Evolutionary conservation across 2,797 vertebrate genomes (phyloP).

Genomic region (Chloroceryle amazona): DNA sequence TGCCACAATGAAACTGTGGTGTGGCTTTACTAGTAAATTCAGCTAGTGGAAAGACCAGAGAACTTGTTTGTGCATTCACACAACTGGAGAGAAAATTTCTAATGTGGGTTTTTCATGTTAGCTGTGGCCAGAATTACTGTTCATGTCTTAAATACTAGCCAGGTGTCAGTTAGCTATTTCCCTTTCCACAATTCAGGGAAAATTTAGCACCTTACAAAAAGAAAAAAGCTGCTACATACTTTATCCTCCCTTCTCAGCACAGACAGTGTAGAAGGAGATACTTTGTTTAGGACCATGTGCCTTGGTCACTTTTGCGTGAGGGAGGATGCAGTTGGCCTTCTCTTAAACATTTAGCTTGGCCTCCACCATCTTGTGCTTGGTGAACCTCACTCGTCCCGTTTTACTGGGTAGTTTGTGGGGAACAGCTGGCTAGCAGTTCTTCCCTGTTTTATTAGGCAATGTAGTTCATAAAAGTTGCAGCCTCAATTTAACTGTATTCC

Average conservation of each 20-base stretch:
- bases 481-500: conserved; percentile 45
- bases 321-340: conserved; percentile 18
- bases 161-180: not conserved
- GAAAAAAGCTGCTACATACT: not conserved
- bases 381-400: conserved; percentile 59
- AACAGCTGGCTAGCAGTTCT: conserved; percentile 37
- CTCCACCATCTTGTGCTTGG: not conserved
- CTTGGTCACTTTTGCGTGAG: not conserved
- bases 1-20: not conserved
- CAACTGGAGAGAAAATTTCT: conserved; percentile 7
- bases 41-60: conserved; percentile 9
- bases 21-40: not conserved
- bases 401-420: conserved; percentile 41
- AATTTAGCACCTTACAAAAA: not conserved
- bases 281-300: not conserved
- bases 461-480: conserved; percentile 43
- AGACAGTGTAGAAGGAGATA: not conserved
- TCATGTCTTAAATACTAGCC: not conserved
- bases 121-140: conserved; percentile 8
- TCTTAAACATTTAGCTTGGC: conserved; percentile 64
- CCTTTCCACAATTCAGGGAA: not conserved
- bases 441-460: conserved; percentile 61
- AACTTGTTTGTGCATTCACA: conserved; percentile 31
- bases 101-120: not conserved
- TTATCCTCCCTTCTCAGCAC: not conserved